These are phyloP conservation scores for Melanotus villosus DNA, from an alignment of 2,888 invertebrate genomes.

Conservation along the genomic window DNA sequence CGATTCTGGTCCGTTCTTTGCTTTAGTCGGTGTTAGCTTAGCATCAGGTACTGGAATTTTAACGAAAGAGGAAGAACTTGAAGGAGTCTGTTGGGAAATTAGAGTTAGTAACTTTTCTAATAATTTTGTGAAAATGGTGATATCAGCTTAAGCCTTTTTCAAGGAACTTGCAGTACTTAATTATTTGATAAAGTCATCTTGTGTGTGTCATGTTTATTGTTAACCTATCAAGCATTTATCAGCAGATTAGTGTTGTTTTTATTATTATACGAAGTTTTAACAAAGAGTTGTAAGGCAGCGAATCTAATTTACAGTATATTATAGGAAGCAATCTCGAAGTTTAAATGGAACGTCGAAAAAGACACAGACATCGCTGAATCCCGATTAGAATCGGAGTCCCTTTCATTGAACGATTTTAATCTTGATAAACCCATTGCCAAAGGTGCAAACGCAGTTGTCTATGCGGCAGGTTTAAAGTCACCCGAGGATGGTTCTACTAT, in stretches of 20 bases:
- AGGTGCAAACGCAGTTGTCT: constrained; percentile 87
- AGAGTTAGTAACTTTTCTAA: too few relatives aligned
- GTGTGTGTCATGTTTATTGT: too few relatives aligned
- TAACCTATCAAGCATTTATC: too few relatives aligned
- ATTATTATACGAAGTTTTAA: too few relatives aligned
- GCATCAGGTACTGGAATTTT: constrained; percentile 82
- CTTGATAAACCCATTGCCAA: constrained; percentile 83
- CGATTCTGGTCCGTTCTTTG: constrained; percentile 82
- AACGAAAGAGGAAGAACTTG: constrained; percentile 83
- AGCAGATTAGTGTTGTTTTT: too few relatives aligned
- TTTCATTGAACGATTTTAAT: constrained; percentile 74
- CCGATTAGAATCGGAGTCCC: constrained; percentile 65
- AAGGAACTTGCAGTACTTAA: too few relatives aligned
- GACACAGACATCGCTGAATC: constrained; percentile 67
- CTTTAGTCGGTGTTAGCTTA: constrained; percentile 80
- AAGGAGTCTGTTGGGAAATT: constrained; percentile 85
- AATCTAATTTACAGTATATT: constrained; percentile 32
- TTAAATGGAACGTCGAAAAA: constrained; percentile 71
- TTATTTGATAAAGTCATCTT: too few relatives aligned
- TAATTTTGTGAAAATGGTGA: too few relatives aligned
- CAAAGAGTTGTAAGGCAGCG: too few relatives aligned
- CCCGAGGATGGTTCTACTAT: neutral
- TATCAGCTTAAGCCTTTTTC: too few relatives aligned
- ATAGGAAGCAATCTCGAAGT: constrained; percentile 74
- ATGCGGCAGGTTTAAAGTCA: constrained; percentile 74